Conservation (phyloP, 2,113 vertebrate genomes). For the Halcyon malimbica region DNA sequence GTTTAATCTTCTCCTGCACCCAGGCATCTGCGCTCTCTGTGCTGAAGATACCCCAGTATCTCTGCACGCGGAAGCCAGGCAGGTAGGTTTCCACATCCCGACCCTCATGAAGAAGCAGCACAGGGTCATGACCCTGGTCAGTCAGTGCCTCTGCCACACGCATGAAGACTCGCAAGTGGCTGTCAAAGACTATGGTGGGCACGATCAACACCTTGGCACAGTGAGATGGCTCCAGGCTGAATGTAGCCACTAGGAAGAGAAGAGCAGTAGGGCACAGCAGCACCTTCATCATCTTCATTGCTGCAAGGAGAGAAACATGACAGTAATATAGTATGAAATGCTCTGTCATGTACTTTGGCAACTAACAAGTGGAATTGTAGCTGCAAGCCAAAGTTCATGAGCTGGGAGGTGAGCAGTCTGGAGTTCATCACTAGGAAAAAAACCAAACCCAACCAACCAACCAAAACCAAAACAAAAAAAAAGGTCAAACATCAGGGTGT, state of each 20-base stretch:
- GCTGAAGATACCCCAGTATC: constrained; percentile 66
- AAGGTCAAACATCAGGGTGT: not conserved
- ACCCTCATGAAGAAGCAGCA: constrained; percentile 54
- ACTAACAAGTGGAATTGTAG: not conserved
- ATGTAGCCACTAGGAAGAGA: not conserved
- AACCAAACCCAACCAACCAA: too few relatives aligned
- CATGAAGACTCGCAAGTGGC: constrained; percentile 68
- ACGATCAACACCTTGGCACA: constrained; percentile 68
- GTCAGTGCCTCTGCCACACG: constrained; percentile 61
- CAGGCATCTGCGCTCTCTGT: constrained; percentile 38
- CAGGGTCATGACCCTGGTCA: constrained; percentile 43
- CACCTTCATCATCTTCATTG: constrained; percentile 30
- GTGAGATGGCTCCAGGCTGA: not conserved
- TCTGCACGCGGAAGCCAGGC: constrained; percentile 23
- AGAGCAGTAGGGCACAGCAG: not conserved
- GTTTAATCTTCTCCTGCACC: constrained; percentile 71
- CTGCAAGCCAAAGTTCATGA: not conserved
- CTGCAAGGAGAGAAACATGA: constrained; percentile 10
- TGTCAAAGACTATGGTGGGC: constrained; percentile 71
- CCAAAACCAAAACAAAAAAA: not conserved
- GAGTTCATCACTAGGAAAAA: not conserved
- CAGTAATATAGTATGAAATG: not conserved
- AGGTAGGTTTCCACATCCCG: constrained; percentile 37
- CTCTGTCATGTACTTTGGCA: not conserved
- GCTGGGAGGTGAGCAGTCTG: not conserved